Evolutionary conservation across 2,113 vertebrate genomes (phyloP).

Genomic region (Anhinga anhinga): DNA sequence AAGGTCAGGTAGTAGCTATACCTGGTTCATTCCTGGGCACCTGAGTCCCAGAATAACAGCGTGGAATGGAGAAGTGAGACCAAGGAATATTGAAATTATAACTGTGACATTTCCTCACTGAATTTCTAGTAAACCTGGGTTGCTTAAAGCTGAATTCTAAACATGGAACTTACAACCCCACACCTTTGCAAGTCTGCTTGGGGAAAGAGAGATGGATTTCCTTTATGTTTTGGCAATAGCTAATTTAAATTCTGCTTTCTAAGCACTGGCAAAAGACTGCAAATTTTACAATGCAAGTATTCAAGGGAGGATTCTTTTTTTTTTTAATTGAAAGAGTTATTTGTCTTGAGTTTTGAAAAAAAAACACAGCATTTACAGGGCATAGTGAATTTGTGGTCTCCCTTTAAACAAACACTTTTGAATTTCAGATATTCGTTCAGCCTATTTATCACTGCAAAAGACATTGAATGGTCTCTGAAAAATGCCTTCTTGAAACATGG

Average conservation of each 20-base stretch:
- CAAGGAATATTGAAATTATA: not conserved
- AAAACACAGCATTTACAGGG: not conserved
- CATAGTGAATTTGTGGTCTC: not conserved
- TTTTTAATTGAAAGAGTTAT: not conserved
- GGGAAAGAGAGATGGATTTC: not conserved
- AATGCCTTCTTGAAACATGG: not conserved
- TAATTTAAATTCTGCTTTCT: constrained; percentile 19
- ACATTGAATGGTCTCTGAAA: not conserved
- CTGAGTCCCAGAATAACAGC: not conserved
- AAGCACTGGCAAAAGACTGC: not conserved
- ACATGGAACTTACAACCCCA: not conserved
- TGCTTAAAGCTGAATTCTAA: not conserved
- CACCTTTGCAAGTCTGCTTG: not conserved
- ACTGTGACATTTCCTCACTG: not conserved
- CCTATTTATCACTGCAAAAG: not conserved
- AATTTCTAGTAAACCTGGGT: not conserved
- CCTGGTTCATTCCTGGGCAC: not conserved
- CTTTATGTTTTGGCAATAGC: not conserved
- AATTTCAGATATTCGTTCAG: not conserved
- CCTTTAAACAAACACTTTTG: constrained; percentile 5
- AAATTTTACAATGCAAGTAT: not conserved
- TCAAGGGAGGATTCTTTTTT: not conserved
- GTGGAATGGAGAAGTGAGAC: not conserved
- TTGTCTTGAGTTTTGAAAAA: constrained; percentile 13
- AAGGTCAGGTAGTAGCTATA: not conserved